A percentile compares a stretch with the other conserved stretches of the same genome.
phyloP scores from a whole-genome alignment of 2,113 vertebrate species.

The Dasyprocta punctata region DNA sequence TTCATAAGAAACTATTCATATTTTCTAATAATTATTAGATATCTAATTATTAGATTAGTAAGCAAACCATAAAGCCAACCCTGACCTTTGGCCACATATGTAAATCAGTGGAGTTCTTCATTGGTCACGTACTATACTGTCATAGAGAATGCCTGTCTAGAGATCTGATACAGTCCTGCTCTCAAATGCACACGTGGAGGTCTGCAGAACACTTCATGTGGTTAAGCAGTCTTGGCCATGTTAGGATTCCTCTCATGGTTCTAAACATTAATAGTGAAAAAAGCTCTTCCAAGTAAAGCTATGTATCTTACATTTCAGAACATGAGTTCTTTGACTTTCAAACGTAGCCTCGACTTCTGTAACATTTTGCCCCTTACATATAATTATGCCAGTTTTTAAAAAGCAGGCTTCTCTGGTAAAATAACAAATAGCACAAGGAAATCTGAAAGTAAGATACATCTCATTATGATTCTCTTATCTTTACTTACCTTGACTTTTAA shows the following conservation, averaged over 20 bases:
- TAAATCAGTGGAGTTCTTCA: neutral
- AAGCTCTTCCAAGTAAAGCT: neutral
- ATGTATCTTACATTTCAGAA: neutral
- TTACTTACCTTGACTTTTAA: slow-evolving; percentile 45
- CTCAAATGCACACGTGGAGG: no score
- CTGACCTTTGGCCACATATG: neutral
- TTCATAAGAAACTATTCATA: neutral
- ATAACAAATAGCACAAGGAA: slow-evolving; percentile 51
- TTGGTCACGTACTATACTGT: neutral
- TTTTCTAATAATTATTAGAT: neutral
- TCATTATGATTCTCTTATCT: slow-evolving; percentile 28
- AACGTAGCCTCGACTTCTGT: neutral
- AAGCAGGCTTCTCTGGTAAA: slow-evolving; percentile 42
- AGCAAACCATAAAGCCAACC: neutral
- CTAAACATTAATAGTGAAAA: neutral
- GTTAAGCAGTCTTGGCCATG: neutral
- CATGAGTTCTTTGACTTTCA: slow-evolving; percentile 20
- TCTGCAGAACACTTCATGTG: neutral
- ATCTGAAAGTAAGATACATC: slow-evolving; percentile 27
- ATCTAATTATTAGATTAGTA: neutral
- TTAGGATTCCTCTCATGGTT: neutral
- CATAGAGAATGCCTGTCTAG: neutral
- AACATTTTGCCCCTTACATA: slow-evolving; percentile 1
- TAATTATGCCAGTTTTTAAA: neutral
- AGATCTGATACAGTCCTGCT: neutral